Conservation (phyloP, 2,797 vertebrate genomes). For the Cuculus canorus region DNA sequence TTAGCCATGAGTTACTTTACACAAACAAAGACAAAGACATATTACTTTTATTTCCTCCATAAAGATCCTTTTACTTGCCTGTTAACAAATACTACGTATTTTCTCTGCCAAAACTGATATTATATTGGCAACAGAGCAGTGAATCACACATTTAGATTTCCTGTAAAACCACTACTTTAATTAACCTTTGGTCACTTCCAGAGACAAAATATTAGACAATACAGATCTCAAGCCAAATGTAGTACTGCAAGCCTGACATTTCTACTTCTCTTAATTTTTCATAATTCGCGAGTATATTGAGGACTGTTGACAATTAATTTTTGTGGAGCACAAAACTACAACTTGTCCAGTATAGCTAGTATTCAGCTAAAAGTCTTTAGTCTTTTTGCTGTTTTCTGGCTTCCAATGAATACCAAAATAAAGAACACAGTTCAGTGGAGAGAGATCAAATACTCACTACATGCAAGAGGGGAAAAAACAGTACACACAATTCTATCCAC, state of each 20-base stretch:
- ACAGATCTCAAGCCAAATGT: neutral
- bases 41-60: slow-evolving; percentile 17
- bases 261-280: neutral
- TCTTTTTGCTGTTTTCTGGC: neutral
- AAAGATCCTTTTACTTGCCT: neutral
- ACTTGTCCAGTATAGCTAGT: neutral
- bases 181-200: slow-evolving; percentile 15
- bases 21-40: slow-evolving; percentile 18
- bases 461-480: neutral
- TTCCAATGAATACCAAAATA: neutral
- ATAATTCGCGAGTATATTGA: neutral
- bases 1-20: slow-evolving; percentile 25
- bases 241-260: neutral
- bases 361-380: neutral
- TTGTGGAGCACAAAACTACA: neutral
- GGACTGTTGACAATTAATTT: neutral
- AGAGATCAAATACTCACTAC: neutral
- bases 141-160: neutral
- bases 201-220: neutral
- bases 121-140: neutral
- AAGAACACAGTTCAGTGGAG: neutral
- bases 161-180: slow-evolving; percentile 22
- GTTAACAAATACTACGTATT: slow-evolving; percentile 10
- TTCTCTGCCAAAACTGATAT: slow-evolving; percentile 5
- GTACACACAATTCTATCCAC: neutral